phyloP scores from a whole-genome alignment of 2,888 invertebrate species.

The Allygus modestus region DNA sequence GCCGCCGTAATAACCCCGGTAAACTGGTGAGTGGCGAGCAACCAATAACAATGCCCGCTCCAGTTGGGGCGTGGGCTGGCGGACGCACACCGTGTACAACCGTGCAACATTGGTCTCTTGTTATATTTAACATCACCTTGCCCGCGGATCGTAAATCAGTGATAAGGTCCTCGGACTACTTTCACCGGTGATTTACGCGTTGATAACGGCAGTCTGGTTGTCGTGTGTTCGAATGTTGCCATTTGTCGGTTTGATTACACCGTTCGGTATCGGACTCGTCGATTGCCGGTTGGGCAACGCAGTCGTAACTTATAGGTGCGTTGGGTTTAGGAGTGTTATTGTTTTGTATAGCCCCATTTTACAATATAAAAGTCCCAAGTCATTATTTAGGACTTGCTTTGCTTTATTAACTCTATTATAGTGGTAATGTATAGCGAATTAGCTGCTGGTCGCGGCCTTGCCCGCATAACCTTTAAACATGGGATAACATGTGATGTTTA shows the following conservation, averaged over 20 bases:
- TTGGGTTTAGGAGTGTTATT: no score
- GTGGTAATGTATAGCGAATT: no score
- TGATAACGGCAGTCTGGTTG: not conserved
- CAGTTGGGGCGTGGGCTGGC: not conserved
- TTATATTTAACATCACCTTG: not conserved
- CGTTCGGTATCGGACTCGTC: not conserved
- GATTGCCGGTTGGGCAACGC: not conserved
- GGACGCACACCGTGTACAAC: not conserved
- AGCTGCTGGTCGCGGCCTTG: no score
- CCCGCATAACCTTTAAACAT: no score
- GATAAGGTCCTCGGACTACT: conserved; percentile 21
- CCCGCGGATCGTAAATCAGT: not conserved
- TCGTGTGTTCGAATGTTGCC: not conserved
- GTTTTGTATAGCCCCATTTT: no score
- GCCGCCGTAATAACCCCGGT: no score
- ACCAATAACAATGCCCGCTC: not conserved
- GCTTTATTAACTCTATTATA: no score
- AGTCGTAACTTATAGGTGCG: no score
- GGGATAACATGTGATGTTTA: no score
- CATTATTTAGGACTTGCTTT: no score
- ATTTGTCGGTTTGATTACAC: conserved; percentile 14
- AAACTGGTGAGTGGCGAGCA: no score
- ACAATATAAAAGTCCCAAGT: no score
- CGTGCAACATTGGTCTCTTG: not conserved
- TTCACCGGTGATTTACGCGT: conserved; percentile 19